A percentile compares a stretch with the other conserved stretches of the same genome.
Evolutionary conservation across 1,140 invertebrate genomes (phyloP).

Genomic region (Listronotus bonariensis): DNA sequence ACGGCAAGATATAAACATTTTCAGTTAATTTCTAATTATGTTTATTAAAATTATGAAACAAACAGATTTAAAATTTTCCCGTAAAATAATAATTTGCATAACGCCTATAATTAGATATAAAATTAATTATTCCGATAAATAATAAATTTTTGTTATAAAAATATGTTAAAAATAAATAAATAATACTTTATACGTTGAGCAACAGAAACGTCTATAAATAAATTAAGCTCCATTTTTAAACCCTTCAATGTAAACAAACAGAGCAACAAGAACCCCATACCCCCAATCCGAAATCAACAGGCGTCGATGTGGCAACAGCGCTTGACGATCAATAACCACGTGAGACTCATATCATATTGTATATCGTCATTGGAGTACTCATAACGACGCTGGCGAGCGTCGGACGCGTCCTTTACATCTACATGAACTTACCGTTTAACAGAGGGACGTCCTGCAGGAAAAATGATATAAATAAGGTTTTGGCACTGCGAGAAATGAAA

Average conservation of each 20-base stretch:
- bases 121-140: too few species aligned
- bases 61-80: too few species aligned
- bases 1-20: too few species aligned
- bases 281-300: slow-evolving; percentile 11
- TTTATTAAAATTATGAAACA: too few species aligned
- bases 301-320: slow-evolving; percentile 18
- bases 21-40: too few species aligned
- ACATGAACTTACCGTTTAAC: slow-evolving; percentile 18
- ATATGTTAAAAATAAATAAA: too few species aligned
- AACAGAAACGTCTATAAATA: not conserved
- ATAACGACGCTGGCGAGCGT: slow-evolving; percentile 44
- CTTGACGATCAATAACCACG: slow-evolving; percentile 51
- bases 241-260: slow-evolving; percentile 17
- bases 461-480: not conserved
- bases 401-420: slow-evolving; percentile 19
- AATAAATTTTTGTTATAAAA: too few species aligned
- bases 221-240: not conserved
- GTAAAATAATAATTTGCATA: too few species aligned
- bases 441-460: slow-evolving; percentile 6
- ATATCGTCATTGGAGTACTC: slow-evolving; percentile 53
- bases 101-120: too few species aligned
- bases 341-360: slow-evolving; percentile 53
- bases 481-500: slow-evolving; percentile 5
- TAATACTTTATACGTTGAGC: not conserved
- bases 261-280: slow-evolving; percentile 10